These are phyloP conservation scores for Myiozetetes cayanensis DNA, from an alignment of 2,113 vertebrate genomes.

Conservation along the genomic window DNA sequence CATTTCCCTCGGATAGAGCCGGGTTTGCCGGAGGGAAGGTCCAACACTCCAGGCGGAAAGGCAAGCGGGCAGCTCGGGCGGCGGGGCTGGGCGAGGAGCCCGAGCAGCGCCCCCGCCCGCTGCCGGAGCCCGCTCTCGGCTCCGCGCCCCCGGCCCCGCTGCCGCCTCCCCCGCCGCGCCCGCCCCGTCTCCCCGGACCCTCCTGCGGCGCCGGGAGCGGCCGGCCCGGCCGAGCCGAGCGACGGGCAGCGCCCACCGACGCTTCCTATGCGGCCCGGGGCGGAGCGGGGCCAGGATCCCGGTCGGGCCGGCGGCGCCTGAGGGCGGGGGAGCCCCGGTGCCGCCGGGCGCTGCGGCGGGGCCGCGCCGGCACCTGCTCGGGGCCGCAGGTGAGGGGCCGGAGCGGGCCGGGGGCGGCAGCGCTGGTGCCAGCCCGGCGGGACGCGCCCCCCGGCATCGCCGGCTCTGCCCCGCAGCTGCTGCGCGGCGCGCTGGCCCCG, in stretches of 20 bases:
- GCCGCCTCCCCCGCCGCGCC: background rate
- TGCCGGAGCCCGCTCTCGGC: background rate
- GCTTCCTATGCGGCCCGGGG: background rate
- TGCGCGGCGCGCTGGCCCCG: background rate
- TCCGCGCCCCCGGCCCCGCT: background rate
- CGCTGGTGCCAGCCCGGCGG: background rate
- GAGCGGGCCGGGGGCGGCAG: background rate
- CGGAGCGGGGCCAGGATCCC: background rate
- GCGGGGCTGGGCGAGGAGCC: background rate
- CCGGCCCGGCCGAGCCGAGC: background rate
- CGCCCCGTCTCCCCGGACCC: background rate
- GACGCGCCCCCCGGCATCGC: background rate
- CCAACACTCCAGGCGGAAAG: fast-evolving
- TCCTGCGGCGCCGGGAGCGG: background rate
- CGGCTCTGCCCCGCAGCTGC: background rate
- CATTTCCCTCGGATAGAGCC: fast-evolving
- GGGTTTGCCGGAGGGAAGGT: background rate
- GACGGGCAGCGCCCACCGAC: too few relatives aligned
- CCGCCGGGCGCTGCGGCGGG: background rate
- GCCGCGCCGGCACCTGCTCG: background rate
- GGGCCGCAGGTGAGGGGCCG: background rate
- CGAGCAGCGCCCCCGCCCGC: background rate
- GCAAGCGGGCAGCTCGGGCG: background rate
- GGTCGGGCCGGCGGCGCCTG: too few relatives aligned
- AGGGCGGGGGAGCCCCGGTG: background rate